Conservation (phyloP, 1,140 invertebrate genomes). For the Gryon sp. region DNA sequence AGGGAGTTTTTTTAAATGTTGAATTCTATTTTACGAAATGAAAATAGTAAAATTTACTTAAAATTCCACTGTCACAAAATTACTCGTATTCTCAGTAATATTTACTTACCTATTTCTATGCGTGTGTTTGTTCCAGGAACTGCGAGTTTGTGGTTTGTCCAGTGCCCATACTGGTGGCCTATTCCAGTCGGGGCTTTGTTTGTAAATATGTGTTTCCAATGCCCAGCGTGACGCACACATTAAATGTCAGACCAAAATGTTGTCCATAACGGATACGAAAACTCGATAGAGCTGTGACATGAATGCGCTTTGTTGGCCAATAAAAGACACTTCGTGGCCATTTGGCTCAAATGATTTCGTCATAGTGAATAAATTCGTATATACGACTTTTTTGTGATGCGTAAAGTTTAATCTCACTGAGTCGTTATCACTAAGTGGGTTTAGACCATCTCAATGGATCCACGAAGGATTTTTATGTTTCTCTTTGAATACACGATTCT, state of each 20-base stretch:
- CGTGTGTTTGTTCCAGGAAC: constrained; percentile 54
- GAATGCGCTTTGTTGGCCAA: constrained; percentile 10
- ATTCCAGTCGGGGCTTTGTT: constrained; percentile 27
- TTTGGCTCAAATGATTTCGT: constrained; percentile 30
- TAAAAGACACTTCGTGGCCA: constrained; percentile 21
- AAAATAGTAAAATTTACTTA: no score
- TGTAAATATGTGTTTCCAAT: constrained; percentile 51
- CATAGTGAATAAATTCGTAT: neutral
- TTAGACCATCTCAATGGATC: no score
- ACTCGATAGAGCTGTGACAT: constrained; percentile 46
- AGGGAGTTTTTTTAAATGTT: no score
- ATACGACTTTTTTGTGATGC: neutral
- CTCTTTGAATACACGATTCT: no score
- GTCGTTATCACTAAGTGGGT: neutral
- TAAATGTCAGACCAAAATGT: constrained; percentile 44
- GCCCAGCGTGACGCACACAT: constrained; percentile 38
- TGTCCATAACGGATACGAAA: constrained; percentile 38
- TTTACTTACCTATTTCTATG: no score
- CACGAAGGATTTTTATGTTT: no score
- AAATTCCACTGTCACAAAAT: no score
- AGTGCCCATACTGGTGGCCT: constrained; percentile 40
- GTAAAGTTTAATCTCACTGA: neutral
- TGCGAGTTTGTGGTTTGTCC: constrained; percentile 45
- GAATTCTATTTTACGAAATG: no score
- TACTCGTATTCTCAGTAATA: no score